Conservation (phyloP, 2,797 vertebrate genomes). For the Danio jaintianensis region DNA sequence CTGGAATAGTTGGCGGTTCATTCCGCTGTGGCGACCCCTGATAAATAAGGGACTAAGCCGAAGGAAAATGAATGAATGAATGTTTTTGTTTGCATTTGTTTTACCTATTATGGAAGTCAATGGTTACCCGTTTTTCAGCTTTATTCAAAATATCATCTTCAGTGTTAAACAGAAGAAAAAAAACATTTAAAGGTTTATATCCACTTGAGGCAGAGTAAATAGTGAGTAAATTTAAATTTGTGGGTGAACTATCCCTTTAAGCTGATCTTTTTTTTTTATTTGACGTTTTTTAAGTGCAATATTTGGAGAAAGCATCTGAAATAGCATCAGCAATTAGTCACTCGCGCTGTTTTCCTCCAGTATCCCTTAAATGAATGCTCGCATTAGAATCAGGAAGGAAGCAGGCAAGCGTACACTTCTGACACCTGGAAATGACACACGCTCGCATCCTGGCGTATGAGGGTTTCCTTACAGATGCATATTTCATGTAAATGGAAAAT, state of each 20-base stretch:
- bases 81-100: no score
- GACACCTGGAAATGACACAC: conserved; percentile 69
- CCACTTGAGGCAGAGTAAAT: no score
- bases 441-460: conserved; percentile 53
- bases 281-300: neutral
- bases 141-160: no score
- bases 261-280: neutral
- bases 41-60: no score
- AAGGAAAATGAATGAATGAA: no score
- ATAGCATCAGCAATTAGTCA: conserved; percentile 63
- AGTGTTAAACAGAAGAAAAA: no score
- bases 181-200: no score
- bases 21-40: no score
- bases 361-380: conserved; percentile 58
- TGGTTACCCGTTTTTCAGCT: no score
- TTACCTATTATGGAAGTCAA: no score
- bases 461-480: conserved; percentile 66
- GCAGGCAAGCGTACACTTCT: conserved; percentile 48
- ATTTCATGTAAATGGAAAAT: conserved; percentile 73
- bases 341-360: conserved; percentile 51
- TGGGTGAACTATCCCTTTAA: neutral
- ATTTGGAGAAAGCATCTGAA: conserved; percentile 42
- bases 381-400: conserved; percentile 51
- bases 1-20: no score
- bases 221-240: no score